Percentiles rank a stretch among this genome's conserved stretches.
Evolutionary conservation across 2,888 invertebrate genomes (phyloP).

Genomic region (Campopleginae sp.): DNA sequence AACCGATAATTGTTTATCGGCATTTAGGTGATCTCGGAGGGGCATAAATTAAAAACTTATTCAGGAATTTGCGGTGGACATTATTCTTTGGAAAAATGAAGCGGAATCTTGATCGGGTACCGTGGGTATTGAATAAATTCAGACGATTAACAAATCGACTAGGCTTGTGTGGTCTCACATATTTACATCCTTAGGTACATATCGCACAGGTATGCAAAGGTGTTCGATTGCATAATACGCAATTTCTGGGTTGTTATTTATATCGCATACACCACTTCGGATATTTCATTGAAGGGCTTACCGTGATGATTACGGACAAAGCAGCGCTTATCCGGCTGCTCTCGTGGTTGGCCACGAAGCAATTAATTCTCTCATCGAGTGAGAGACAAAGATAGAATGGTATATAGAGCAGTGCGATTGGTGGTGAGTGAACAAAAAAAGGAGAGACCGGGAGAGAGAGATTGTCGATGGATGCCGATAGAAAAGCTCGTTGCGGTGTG

Average conservation of each 20-base stretch:
- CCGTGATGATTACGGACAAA: conserved; percentile 61
- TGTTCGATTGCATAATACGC: background rate
- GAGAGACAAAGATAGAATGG: conserved; percentile 20
- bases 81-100: background rate
- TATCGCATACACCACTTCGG: background rate
- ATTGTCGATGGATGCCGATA: conserved; percentile 37
- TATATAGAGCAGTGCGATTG: conserved; percentile 2
- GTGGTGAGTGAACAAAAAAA: conserved; percentile 7
- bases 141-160: background rate
- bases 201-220: background rate
- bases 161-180: background rate
- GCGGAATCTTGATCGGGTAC: background rate
- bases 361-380: conserved; percentile 62
- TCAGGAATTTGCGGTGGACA: background rate
- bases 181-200: background rate
- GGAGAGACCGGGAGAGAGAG: conserved; percentile 4
- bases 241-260: conserved; percentile 20
- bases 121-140: background rate
- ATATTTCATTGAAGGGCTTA: conserved; percentile 50
- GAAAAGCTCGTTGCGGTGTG: conserved; percentile 51
- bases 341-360: conserved; percentile 55
- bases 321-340: conserved; percentile 51
- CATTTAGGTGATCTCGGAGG: background rate
- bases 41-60: background rate
- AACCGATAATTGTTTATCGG: conserved; percentile 6